A percentile compares a stretch with the other conserved stretches of the same genome.
These are phyloP conservation scores for Meiosimyza platycephala DNA, from an alignment of 2,888 invertebrate species.

Conservation along the genomic window DNA sequence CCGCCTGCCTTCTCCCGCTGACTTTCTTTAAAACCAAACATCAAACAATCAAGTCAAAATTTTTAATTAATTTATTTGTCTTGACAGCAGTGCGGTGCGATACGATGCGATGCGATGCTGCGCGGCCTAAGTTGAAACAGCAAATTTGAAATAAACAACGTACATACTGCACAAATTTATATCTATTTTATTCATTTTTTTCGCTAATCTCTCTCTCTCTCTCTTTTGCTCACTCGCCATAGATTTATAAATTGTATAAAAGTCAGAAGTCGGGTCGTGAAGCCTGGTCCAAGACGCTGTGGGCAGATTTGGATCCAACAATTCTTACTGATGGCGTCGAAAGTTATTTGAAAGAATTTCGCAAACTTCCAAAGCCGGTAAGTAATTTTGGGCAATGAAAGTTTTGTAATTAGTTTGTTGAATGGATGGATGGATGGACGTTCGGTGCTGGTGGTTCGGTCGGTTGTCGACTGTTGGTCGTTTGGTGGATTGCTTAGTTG, in stretches of 20 bases:
- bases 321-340: constrained; percentile 89
- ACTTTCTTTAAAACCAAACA: constrained; percentile 9
- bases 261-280: constrained; percentile 82
- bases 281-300: constrained; percentile 86
- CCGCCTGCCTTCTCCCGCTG: neutral
- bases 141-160: neutral
- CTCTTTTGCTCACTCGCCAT: constrained; percentile 10
- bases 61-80: constrained; percentile 48
- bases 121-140: neutral
- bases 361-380: constrained; percentile 77
- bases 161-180: neutral
- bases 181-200: neutral
- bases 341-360: constrained; percentile 81
- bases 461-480: too few relatives aligned
- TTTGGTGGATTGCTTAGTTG: too few relatives aligned
- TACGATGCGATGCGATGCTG: neutral
- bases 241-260: constrained; percentile 81
- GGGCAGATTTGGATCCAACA: constrained; percentile 88
- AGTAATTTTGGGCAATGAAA: constrained; percentile 57
- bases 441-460: too few relatives aligned
- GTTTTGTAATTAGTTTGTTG: constrained; percentile 48
- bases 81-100: constrained; percentile 5
- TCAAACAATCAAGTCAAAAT: constrained; percentile 46
- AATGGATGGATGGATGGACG: constrained; percentile 20
- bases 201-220: neutral